These are phyloP conservation scores for Chrysina gloriosa DNA, from an alignment of 2,888 invertebrate species.

Conservation along the genomic window DNA sequence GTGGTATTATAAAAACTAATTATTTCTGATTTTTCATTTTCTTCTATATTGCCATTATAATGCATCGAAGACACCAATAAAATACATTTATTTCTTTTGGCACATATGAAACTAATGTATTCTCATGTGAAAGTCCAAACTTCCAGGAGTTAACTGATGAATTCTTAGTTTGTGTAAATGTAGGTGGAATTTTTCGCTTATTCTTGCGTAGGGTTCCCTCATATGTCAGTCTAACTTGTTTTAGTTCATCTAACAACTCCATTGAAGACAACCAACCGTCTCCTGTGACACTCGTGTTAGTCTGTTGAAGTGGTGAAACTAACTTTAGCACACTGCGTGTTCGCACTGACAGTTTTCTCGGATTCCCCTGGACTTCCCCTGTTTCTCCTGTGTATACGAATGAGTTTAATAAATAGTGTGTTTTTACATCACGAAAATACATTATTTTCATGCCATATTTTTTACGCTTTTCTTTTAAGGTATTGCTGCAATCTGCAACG, in stretches of 20 bases:
- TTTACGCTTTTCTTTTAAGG: too few relatives aligned
- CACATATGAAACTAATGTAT: too few relatives aligned
- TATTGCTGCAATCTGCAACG: too few relatives aligned
- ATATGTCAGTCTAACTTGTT: slow-evolving; percentile 9
- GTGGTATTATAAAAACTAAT: slow-evolving; percentile 13
- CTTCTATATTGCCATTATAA: background rate
- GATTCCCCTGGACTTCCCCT: background rate
- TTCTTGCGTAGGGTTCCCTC: background rate
- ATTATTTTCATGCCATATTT: too few relatives aligned
- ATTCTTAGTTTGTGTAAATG: background rate
- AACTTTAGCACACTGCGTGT: slow-evolving; percentile 12
- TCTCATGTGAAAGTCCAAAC: too few relatives aligned
- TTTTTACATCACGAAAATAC: slow-evolving; percentile 1
- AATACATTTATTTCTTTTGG: slow-evolving; percentile 11
- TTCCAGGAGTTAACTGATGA: background rate
- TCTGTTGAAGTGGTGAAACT: background rate
- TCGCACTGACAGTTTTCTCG: background rate
- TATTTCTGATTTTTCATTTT: slow-evolving; percentile 20
- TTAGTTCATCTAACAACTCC: background rate
- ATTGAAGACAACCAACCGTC: slow-evolving; percentile 23
- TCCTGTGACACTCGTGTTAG: slow-evolving; percentile 25
- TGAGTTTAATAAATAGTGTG: background rate
- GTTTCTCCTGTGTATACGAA: slow-evolving; percentile 17
- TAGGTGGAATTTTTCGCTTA: slow-evolving; percentile 10
- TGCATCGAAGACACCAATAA: too few relatives aligned